Percentiles rank a stretch among this genome's conserved stretches.
Conservation (phyloP, 2,888 invertebrate genomes). For the Eilema griseolum region DNA sequence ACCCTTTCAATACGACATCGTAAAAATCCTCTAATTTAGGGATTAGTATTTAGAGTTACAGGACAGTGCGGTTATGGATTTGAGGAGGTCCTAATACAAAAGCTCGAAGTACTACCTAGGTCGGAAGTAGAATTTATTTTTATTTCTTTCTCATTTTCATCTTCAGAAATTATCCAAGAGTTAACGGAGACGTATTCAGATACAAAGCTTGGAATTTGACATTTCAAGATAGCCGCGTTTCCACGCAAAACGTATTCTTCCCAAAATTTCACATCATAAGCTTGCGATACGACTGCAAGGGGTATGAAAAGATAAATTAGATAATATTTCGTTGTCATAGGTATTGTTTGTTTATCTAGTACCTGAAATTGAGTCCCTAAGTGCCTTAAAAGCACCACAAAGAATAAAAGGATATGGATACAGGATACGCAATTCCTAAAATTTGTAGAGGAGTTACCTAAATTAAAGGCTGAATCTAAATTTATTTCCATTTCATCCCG, state of each 20-base stretch:
- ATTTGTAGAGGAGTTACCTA: constrained; percentile 67
- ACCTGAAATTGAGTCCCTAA: background rate
- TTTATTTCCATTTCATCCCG: constrained; percentile 80
- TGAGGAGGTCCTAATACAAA: constrained; percentile 17
- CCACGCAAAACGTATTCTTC: constrained; percentile 96
- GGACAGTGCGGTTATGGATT: constrained; percentile 26
- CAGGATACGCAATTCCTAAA: constrained; percentile 35
- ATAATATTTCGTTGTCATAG: background rate
- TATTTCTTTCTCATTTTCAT: constrained; percentile 80
- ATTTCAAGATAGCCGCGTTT: constrained; percentile 96
- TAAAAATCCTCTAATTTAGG: background rate
- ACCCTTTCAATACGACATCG: background rate
- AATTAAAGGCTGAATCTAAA: constrained; percentile 76
- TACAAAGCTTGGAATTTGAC: constrained; percentile 97
- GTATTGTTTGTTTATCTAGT: background rate
- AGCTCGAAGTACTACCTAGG: constrained; percentile 67
- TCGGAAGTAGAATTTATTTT: constrained; percentile 69
- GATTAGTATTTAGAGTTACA: background rate
- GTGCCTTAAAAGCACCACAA: background rate
- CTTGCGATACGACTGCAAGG: constrained; percentile 95
- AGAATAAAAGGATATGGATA: constrained; percentile 29
- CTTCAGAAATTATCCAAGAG: constrained; percentile 95
- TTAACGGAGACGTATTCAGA: constrained; percentile 95
- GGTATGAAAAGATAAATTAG: constrained; percentile 31
- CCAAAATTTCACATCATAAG: constrained; percentile 96